Evolutionary conservation across 64 coral and sea anemone genomes (phyloP).

Genomic region (Montipora efflorescens): DNA sequence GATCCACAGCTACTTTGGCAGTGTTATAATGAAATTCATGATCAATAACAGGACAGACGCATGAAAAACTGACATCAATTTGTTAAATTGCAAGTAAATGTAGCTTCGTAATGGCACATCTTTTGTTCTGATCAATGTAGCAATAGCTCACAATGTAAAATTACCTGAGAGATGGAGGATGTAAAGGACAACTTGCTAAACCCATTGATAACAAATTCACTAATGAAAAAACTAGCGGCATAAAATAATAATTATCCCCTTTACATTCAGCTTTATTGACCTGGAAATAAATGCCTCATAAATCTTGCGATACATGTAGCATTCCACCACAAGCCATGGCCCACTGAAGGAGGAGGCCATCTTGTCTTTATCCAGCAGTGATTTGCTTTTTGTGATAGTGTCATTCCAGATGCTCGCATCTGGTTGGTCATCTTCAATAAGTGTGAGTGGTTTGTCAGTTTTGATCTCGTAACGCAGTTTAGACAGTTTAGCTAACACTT

Average conservation of each 20-base stretch:
- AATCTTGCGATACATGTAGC: slow-evolving; percentile 96
- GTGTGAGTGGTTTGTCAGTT: slow-evolving; percentile 78
- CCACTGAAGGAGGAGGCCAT: slow-evolving; percentile 77
- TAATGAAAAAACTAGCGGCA: no score
- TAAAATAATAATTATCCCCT: not conserved
- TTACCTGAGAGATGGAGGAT: no score
- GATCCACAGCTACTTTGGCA: no score
- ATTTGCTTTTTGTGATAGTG: slow-evolving; percentile 55
- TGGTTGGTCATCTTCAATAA: slow-evolving; percentile 66
- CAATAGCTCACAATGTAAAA: no score
- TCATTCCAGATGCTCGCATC: slow-evolving; percentile 89
- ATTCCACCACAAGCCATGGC: slow-evolving; percentile 87
- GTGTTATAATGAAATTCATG: no score
- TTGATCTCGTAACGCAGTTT: slow-evolving; percentile 94
- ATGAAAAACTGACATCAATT: no score
- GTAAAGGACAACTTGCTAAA: no score
- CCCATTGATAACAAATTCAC: no score
- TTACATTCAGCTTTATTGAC: slow-evolving; percentile 13
- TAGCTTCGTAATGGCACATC: no score
- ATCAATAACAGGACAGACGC: no score
- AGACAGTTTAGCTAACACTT: slow-evolving; percentile 82
- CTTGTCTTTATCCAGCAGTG: slow-evolving; percentile 66
- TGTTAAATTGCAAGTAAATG: no score
- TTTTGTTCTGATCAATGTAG: no score
- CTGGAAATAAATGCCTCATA: slow-evolving; percentile 87